Percentiles rank a stretch among this genome's conserved stretches.
Conservation (phyloP, 2,113 vertebrate genomes). For the Colaptes auratus region DNA sequence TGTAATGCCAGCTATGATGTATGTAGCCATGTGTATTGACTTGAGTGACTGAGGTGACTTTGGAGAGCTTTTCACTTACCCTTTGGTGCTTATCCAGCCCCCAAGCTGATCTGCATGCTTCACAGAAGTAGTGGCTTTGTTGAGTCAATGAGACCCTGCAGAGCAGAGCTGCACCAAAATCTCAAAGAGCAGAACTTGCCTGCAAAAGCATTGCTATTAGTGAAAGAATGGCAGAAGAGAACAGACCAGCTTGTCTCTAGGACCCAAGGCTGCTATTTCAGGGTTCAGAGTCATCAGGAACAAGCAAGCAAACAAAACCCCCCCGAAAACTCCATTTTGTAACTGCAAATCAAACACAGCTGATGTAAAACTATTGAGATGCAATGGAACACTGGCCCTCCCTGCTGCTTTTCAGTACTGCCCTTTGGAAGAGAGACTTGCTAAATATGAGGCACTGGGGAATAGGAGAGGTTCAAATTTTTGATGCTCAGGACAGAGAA, state of each 20-base stretch:
- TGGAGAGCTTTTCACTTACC: neutral
- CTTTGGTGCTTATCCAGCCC: neutral
- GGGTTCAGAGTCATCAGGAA: neutral
- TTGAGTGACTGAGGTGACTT: neutral
- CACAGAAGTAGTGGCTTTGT: neutral
- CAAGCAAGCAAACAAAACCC: neutral
- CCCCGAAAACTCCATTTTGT: neutral
- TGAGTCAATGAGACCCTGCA: neutral
- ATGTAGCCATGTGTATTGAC: neutral
- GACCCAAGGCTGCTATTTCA: neutral
- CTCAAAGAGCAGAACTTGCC: neutral
- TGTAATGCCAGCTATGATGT: neutral
- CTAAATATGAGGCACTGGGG: neutral
- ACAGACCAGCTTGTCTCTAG: neutral
- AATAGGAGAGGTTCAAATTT: neutral
- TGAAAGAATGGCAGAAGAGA: neutral
- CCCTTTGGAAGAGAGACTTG: neutral
- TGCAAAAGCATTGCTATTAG: fast-evolving
- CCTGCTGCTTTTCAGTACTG: neutral
- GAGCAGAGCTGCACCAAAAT: neutral
- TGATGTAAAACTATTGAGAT: neutral
- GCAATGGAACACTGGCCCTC: neutral
- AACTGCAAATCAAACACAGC: neutral
- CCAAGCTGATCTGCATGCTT: neutral
- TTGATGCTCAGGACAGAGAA: conserved; percentile 13